Base-by-base conservation (phyloP, 2,888 invertebrate species). In the Epinotia brunnichana region DNA sequence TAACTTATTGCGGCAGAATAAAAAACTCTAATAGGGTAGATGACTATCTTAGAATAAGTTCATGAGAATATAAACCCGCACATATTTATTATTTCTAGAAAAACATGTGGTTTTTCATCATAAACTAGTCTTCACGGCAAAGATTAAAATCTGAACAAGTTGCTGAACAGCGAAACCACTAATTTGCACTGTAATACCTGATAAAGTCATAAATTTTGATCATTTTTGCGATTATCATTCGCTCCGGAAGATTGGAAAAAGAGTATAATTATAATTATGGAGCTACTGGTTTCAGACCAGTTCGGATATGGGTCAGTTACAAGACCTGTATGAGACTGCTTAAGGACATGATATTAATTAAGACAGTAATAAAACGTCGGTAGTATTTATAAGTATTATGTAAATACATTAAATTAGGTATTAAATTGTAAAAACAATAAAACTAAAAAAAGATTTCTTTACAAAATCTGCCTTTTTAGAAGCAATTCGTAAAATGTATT, bases 141-240 rank as follows among this genome's bases (percentile, higher is more conserved):
- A 41, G 71, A 61, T 71, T 35, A 61, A 67, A 67, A 71, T 35
- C 54, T 9, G 60, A 7, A 60, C 24, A 60, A 35, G 70, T 63
- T 21, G 63, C 56, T 54, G 21, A 59, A 59, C 60, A 64, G 66
- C 54, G n/a, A 60, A 54, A 44, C 59, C 35, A 35, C 39, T 51
- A 56, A 56, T 62, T 62, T 57, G 56, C 67, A 35, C 56, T 21
- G 53, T 35, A 71, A 67, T 62, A 57, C 29, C 17, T 57, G 61
- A 72, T 72, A 56, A 67, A 72, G 72, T 68, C 56, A 72, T 72
- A 72, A 61, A 72, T 72, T 54, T 56, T n/a, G 61, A 67, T 67
- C 51, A 56, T 67, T 56, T 67, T 62, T 19, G 35, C 35, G 72
- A 72, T 72, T 68, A 67, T 57, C 44, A 21, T 60, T 67, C 7